Evolutionary conservation across 2,113 vertebrate genomes (phyloP).

Genomic region (Eira barbara): DNA sequence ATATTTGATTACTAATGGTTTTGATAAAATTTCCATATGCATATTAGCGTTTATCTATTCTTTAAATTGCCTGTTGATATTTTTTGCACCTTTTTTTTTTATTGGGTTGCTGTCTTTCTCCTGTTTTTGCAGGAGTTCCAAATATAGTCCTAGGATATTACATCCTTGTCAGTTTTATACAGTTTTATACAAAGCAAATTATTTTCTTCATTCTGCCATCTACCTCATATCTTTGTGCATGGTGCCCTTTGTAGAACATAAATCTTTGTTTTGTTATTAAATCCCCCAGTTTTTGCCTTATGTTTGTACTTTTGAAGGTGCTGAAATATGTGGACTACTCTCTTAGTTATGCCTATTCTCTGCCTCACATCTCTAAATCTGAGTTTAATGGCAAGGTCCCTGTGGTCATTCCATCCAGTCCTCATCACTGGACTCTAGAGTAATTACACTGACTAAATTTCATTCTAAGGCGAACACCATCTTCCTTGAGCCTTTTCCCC

Average conservation of each 20-base stretch:
- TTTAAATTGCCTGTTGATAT: neutral
- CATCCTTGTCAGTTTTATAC: neutral
- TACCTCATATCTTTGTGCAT: neutral
- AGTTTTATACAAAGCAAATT: slow-evolving; percentile 17
- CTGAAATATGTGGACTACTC: neutral
- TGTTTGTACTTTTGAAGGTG: neutral
- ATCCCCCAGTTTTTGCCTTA: neutral
- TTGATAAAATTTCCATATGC: neutral
- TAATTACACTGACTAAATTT: neutral
- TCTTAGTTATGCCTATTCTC: neutral
- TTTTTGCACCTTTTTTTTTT: neutral
- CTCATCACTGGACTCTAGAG: neutral
- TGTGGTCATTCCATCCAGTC: neutral
- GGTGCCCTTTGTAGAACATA: neutral
- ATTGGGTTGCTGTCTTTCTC: neutral
- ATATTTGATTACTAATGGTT: neutral
- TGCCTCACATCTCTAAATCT: neutral
- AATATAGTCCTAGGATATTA: neutral
- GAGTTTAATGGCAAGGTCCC: neutral
- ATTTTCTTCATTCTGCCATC: slow-evolving; percentile 9
- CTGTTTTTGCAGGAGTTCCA: neutral
- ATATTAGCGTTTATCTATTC: neutral
- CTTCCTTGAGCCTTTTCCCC: neutral
- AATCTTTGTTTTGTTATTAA: neutral
- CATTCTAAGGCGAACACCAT: neutral